Base-by-base conservation (phyloP, 2,113 vertebrate genomes). In the Rhea americana region DNA sequence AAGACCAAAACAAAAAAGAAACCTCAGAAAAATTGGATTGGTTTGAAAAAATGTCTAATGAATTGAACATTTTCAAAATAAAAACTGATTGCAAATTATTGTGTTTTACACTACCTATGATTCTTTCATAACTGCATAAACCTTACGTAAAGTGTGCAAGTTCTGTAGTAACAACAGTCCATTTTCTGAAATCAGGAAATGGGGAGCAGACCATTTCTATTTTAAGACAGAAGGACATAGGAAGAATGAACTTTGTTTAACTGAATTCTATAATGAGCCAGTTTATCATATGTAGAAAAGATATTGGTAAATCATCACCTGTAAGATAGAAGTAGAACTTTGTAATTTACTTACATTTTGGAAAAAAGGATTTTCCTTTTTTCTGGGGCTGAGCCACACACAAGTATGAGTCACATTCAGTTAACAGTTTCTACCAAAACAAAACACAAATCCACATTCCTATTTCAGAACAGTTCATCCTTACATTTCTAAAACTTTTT, bases 331-430 rank as follows among this genome's bases (percentile, higher is more conserved):
- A 94, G 80, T 58, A 88, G 79, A 87, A 47, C 5, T 3, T 32
- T 13, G 13, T 39, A 83, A 88, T 81, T 85, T 91, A 85, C 90
- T 93, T 84, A n/a, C 86, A 84, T 85, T 93, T 90, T 43, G 21
- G 19, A 56, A 56, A 72, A 87, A 72, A 0, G 4, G 74, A 61
- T 91, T 67, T 4, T 25, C 77, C 6, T 5, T 71, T 78, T 91
- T 91, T 77, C 43, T 85, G 80, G 19, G 9, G 67, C 47, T 81
- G 39, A 94, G 65, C 22, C 59, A 87, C 8, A 25, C 19, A 35
- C 6, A 90, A 56, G 61, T 75, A n/a, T 78, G 53, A 55, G 12
- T 86, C 19, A 53, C 67, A 26, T 67, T 88, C 74, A 88, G 62
- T 78, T 66, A 85, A 81, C 22, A 63, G 5, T 72, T 88, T 84